Conservation (phyloP, 2,113 vertebrate species). For the Pelodiscus sinensis region DNA sequence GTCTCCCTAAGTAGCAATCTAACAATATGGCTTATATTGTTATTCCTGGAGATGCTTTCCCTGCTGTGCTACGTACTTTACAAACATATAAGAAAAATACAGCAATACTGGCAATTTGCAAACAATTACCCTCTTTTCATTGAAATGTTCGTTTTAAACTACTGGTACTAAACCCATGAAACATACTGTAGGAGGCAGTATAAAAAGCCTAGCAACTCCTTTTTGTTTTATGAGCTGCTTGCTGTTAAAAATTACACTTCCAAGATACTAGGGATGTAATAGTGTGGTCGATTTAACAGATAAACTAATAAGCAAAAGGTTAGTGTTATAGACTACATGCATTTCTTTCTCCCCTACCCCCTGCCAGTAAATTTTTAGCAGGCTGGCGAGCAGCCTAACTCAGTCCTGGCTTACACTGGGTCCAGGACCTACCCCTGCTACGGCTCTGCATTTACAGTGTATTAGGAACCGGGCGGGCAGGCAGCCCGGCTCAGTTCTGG, state of each 20-base stretch:
- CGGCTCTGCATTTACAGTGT: no score
- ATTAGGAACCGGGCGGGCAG: no score
- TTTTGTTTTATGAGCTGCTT: background rate
- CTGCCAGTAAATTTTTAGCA: no score
- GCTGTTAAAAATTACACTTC: background rate
- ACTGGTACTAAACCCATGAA: background rate
- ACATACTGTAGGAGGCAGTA: background rate
- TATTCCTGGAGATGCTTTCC: background rate
- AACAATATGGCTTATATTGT: background rate
- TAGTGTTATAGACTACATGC: no score
- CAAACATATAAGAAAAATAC: background rate
- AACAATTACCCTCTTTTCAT: background rate
- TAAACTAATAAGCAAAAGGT: no score
- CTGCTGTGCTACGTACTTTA: background rate
- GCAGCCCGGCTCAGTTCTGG: no score
- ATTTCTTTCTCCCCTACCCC: no score
- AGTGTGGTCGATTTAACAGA: no score
- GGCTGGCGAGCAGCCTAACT: no score
- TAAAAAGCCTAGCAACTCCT: background rate
- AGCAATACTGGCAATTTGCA: background rate
- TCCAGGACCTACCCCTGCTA: no score
- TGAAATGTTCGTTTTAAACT: background rate
- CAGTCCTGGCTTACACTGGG: no score
- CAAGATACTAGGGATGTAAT: fast-evolving
- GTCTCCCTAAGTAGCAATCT: background rate